Conservation (phyloP, 2,797 vertebrate species). For the Arnoldichthys spilopterus region DNA sequence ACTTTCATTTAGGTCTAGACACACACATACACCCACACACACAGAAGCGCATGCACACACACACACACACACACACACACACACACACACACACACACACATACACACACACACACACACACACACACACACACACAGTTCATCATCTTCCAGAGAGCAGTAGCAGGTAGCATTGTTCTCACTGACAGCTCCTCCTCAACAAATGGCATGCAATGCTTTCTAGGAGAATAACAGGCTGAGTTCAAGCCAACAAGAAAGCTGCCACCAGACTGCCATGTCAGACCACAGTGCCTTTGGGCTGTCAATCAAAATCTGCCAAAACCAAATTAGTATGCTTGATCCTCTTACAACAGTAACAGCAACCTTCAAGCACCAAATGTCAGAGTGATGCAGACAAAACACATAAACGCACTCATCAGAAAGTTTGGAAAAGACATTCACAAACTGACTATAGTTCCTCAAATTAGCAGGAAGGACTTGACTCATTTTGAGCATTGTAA, state of each 20-base stretch:
- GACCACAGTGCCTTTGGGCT: constrained; percentile 55
- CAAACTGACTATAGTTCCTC: constrained; percentile 2
- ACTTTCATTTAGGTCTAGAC: too few relatives aligned
- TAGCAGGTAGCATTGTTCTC: constrained; percentile 62
- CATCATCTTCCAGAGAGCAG: constrained; percentile 45
- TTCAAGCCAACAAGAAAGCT: constrained; percentile 66
- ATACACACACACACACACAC: neutral
- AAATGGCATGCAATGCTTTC: constrained; percentile 59
- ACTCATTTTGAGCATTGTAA: constrained; percentile 16
- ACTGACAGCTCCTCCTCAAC: constrained; percentile 59
- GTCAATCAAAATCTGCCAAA: constrained; percentile 63
- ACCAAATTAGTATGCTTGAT: constrained; percentile 56
- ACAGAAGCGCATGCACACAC: neutral
- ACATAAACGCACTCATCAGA: constrained; percentile 40
- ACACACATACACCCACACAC: neutral
- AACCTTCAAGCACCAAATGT: constrained; percentile 32
- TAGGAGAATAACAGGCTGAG: constrained; percentile 62
- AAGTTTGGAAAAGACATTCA: constrained; percentile 18
- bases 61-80: neutral
- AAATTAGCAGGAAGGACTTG: neutral
- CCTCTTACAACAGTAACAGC: constrained; percentile 30
- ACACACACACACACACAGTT: constrained; percentile 9
- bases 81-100: constrained; percentile 1
- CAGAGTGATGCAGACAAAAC: constrained; percentile 23
- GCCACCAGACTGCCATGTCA: constrained; percentile 65